These are phyloP conservation scores for Oncorhynchus keta DNA, from an alignment of 2,113 vertebrate genomes.

Conservation along the genomic window DNA sequence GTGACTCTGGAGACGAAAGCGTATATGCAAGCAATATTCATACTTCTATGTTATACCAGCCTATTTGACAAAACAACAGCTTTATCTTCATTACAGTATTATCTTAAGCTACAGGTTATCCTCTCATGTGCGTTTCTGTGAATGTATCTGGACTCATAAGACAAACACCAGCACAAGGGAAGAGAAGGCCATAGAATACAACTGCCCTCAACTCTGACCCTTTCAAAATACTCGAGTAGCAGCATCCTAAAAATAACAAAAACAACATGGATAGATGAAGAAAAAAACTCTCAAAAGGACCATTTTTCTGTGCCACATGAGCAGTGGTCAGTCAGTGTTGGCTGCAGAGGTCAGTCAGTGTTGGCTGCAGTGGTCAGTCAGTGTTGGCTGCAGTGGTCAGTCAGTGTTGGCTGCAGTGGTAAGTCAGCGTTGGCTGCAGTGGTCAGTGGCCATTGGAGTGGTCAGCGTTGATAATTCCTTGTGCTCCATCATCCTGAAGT, in stretches of 20 bases:
- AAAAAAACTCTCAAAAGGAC: conserved; percentile 57
- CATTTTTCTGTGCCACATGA: conserved; percentile 29
- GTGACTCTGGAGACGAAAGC: neutral
- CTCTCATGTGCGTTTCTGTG: no score
- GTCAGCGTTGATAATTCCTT: conserved; percentile 77
- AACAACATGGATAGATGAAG: conserved; percentile 40
- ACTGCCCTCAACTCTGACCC: neutral
- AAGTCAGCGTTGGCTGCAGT: conserved; percentile 35
- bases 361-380: conserved; percentile 14
- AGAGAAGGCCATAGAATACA: neutral
- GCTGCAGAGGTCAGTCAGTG: conserved; percentile 45
- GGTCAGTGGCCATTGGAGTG: conserved; percentile 50
- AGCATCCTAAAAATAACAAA: conserved; percentile 31
- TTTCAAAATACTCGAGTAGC: conserved; percentile 26
- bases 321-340: conserved; percentile 45
- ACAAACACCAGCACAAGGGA: neutral
- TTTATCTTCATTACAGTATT: no score
- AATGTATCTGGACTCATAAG: no score
- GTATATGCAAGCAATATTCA: no score
- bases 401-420: conserved; percentile 39
- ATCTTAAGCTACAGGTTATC: no score
- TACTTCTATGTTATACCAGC: no score
- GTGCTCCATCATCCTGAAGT: conserved; percentile 86
- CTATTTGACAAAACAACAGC: no score
- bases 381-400: conserved; percentile 35